These are phyloP conservation scores for Mylabris sibirica DNA, from an alignment of 2,888 invertebrate genomes.

Conservation along the genomic window DNA sequence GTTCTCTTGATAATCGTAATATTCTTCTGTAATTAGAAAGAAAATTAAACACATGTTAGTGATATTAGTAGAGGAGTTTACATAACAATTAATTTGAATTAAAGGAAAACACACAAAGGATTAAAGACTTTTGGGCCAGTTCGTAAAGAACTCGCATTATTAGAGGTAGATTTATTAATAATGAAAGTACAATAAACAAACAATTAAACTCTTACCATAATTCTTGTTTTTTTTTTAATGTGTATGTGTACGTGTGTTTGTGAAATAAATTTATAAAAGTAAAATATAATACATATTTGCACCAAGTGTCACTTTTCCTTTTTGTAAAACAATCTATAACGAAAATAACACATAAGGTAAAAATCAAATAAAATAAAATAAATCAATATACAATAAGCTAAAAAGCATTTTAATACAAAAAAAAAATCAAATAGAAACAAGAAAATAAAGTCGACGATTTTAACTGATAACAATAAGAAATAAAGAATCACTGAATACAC, in stretches of 20 bases:
- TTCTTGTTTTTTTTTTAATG: slow-evolving; percentile 31
- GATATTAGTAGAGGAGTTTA: background rate
- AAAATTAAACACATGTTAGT: background rate
- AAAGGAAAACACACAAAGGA: background rate
- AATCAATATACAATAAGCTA: slow-evolving; percentile 49
- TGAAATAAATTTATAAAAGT: slow-evolving; percentile 47
- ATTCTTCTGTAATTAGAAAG: slow-evolving; percentile 46
- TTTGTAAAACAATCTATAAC: slow-evolving; percentile 44
- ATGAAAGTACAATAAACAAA: slow-evolving; percentile 61
- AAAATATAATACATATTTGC: slow-evolving; percentile 48
- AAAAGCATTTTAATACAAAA: slow-evolving; percentile 32
- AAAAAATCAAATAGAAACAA: slow-evolving; percentile 22
- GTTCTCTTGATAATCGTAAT: slow-evolving; percentile 55
- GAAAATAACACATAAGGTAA: slow-evolving; percentile 42
- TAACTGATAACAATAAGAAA: slow-evolving; percentile 7
- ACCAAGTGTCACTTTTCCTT: slow-evolving; percentile 45
- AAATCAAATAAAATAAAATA: slow-evolving; percentile 34
- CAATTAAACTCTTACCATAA: slow-evolving; percentile 55
- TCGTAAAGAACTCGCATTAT: slow-evolving; percentile 39
- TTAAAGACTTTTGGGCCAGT: background rate
- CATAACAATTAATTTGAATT: background rate
- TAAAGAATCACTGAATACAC: slow-evolving; percentile 23
- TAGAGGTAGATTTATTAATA: slow-evolving; percentile 65
- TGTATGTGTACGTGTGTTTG: slow-evolving; percentile 42
- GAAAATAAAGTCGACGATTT: slow-evolving; percentile 17